phyloP scores from a whole-genome alignment of 2,888 invertebrate genomes.

The Aleiodes leptofemur region DNA sequence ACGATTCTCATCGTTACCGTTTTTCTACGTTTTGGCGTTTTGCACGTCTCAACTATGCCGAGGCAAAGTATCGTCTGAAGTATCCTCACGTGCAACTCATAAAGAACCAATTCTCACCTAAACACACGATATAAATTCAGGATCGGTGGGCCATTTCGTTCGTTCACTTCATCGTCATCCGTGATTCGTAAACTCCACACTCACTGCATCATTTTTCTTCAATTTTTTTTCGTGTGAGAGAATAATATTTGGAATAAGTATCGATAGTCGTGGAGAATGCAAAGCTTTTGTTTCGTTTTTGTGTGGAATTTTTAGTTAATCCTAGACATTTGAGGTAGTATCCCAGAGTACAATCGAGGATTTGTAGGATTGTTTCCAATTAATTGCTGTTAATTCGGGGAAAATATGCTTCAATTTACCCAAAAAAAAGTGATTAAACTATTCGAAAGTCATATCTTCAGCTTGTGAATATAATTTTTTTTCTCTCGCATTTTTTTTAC shows the following conservation, averaged over 20 bases:
- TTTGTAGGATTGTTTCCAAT: no score
- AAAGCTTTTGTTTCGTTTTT: background rate
- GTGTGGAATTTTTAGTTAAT: no score
- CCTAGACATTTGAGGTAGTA: no score
- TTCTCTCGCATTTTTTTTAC: no score
- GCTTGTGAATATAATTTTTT: no score
- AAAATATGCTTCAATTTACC: no score
- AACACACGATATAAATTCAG: conserved; percentile 75
- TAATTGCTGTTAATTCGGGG: no score
- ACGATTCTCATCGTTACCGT: conserved; percentile 26
- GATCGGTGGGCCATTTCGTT: conserved; percentile 68
- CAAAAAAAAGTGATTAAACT: no score
- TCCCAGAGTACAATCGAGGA: no score
- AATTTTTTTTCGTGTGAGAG: background rate
- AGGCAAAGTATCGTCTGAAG: conserved; percentile 55
- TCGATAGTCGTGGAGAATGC: background rate
- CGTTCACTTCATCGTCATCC: conserved; percentile 43
- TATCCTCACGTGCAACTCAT: conserved; percentile 72
- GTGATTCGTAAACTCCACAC: conserved; percentile 54
- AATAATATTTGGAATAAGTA: background rate
- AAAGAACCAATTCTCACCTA: conserved; percentile 75
- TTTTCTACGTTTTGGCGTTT: conserved; percentile 38
- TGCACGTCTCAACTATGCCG: conserved; percentile 39
- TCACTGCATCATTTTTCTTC: conserved; percentile 45
- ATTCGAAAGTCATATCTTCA: no score